A percentile compares a stretch with the other conserved stretches of the same genome.
These are phyloP conservation scores for Nebria salina DNA, from an alignment of 2,888 invertebrate genomes.

Conservation along the genomic window DNA sequence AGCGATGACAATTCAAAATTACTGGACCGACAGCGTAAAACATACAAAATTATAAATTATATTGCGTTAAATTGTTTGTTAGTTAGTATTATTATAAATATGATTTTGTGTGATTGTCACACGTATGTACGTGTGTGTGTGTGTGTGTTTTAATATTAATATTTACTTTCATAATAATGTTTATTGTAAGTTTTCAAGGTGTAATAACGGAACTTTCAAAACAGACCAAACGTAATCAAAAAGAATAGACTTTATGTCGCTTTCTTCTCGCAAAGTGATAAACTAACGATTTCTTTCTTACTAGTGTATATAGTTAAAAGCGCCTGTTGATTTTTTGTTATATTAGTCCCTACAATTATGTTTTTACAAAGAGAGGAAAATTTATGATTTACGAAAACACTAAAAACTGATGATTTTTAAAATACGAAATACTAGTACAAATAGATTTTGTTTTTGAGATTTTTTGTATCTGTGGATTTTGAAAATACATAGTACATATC, in stretches of 20 bases:
- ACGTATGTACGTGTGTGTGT: background rate
- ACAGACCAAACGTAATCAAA: background rate
- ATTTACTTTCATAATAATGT: background rate
- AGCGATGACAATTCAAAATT: conserved; percentile 94
- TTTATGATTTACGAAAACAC: background rate
- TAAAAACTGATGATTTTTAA: background rate
- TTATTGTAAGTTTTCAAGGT: background rate
- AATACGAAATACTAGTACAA: conserved; percentile 1
- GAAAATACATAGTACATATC: background rate
- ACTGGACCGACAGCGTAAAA: conserved; percentile 92
- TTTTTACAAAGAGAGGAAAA: background rate
- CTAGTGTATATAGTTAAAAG: background rate
- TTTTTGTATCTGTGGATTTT: background rate
- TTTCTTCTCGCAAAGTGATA: background rate
- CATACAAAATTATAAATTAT: conserved; percentile 81
- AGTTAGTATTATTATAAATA: conserved; percentile 28
- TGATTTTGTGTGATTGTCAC: background rate
- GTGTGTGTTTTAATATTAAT: background rate
- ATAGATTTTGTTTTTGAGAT: background rate
- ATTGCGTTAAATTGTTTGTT: conserved; percentile 46
- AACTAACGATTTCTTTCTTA: background rate
- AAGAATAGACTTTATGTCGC: background rate
- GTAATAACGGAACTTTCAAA: background rate
- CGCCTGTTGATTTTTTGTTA: background rate
- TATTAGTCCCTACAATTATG: background rate